Base-by-base conservation (phyloP, 2,888 invertebrate species). In the Oegoconia quadripuncta region DNA sequence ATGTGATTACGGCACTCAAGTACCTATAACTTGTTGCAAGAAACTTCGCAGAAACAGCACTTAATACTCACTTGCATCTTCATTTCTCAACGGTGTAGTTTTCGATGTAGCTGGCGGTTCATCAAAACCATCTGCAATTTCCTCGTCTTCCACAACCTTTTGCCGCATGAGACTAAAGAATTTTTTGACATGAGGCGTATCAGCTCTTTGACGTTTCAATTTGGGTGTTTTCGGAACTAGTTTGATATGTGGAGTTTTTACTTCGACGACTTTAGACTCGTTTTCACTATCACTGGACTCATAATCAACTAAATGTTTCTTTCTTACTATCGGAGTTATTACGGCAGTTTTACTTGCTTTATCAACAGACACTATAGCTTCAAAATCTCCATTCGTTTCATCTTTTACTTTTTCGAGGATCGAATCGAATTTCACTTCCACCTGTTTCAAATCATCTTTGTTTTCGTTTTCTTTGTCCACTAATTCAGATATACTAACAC, bases 141-240 rank as follows among this genome's bases (percentile, higher is more conserved):
- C 68, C 15, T 78, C 77, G 36, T 76, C 74, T 42, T 81, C 79
- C 0, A 75, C 44, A 0, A 50, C 65, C 23, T 73, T 74, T 31
- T 83, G 82, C 27, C 69, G 60, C 56, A 74, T 64, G 26, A 83
- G 41, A 22, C 38, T 50, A 2, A 76, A 41, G 2, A 78, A 48
- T 41, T 84, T 87, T 40, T 78, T 86, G 0, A 71, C 66, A 41
- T 86, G 84, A 6, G 86, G 86, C 15, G 86, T 87, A 2, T 67
- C 73, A 35, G 59, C 49, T 32, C 83, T 68, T 41, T 69, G 66
- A 22, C 48, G 71, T 29, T 77, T 79, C 0, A 56, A 15, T 31
- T 55, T 74, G 5, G 82, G 77, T 6, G 79, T 76, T 63, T 81
- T 84, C 1, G 70, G 60, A 14, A 48, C 59, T 2, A 54, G 14